Base-by-base conservation (phyloP, 1,140 invertebrate species). In the Listronotus bonariensis region DNA sequence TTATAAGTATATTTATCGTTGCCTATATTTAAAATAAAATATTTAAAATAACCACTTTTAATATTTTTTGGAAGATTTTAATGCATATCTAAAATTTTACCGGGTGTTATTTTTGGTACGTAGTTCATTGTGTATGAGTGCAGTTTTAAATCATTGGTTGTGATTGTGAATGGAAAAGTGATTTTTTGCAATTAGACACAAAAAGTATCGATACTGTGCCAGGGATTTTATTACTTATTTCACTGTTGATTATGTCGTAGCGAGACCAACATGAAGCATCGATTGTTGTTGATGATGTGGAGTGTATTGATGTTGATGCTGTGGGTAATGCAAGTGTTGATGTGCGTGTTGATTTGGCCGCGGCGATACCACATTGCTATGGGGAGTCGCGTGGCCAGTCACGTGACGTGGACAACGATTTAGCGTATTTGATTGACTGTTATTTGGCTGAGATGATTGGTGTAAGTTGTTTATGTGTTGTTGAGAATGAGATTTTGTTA, bases 381-480 rank as follows among this genome's bases (percentile, higher is more conserved):
- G 59, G 5, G 43, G 48, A 10, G 59, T 53, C 49, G 60, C 60
- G 55, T 71, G 65, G 36, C 48, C 56, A 7, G 20, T 56, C 20
- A 71, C 63, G 41, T 69, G 69, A 15, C 60, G 55, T 10, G 55
- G 63, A 59, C 67, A 67, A 9, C 60, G 54, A 43, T 57, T 58
- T 36, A 41, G 26, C 34, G 53, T 42, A 15, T 26, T 56, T 26
- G 36, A 32, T 31, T 41, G 32, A 20, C 10, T 57, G 10, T 43
- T 42, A 55, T 51, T 52, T 59, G 63, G 40, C 10, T 14, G 40
- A 11, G 34, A 18, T 32, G 26, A 12, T 51, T 34, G 26, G 41
- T 63, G 60, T 36, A 45, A 45, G 52, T 54, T 61, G 49, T 61
- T 61, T 18, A 52, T 52, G 40, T 48, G 57, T 36, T 63, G 60